Conservation (phyloP, 2,113 vertebrate genomes). For the Oplegnathus fasciatus region DNA sequence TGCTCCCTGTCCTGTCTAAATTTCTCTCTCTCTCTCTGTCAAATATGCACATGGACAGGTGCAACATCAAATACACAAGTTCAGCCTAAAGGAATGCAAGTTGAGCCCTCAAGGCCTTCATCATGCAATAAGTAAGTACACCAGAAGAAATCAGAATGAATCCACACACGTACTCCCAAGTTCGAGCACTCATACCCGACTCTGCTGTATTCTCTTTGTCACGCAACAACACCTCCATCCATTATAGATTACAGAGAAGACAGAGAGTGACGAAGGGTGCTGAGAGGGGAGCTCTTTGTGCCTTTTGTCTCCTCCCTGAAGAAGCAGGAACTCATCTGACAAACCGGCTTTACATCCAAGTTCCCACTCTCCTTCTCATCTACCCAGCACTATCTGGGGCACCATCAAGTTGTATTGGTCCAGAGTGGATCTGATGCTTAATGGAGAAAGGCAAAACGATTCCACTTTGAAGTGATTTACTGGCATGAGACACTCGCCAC, state of each 20-base stretch:
- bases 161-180: conserved; percentile 5
- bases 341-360: conserved; percentile 56
- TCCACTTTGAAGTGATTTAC: conserved; percentile 72
- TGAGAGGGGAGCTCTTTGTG: conserved; percentile 58
- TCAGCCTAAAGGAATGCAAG: conserved; percentile 28
- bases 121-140: conserved; percentile 12
- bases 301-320: conserved; percentile 66
- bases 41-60: conserved; percentile 48
- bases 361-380: conserved; percentile 46
- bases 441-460: conserved; percentile 61
- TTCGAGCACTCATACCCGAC: conserved; percentile 25
- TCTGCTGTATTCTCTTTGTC: conserved; percentile 71
- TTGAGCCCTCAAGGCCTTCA: conserved; percentile 5
- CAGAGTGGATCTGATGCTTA: conserved; percentile 54
- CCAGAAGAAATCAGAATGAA: conserved; percentile 25
- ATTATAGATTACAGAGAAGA: conserved; percentile 80
- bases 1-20: conserved; percentile 28
- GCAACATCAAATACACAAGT: conserved; percentile 29
- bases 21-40: conserved; percentile 10
- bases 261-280: conserved; percentile 57
- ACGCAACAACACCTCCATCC: conserved; percentile 77
- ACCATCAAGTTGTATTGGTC: conserved; percentile 60
- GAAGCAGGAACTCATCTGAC: conserved; percentile 65
- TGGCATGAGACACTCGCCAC: conserved; percentile 57
- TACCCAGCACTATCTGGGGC: conserved; percentile 57